phyloP scores from a whole-genome alignment of 1,140 invertebrate genomes.

The Drosophila prosaltans region DNA sequence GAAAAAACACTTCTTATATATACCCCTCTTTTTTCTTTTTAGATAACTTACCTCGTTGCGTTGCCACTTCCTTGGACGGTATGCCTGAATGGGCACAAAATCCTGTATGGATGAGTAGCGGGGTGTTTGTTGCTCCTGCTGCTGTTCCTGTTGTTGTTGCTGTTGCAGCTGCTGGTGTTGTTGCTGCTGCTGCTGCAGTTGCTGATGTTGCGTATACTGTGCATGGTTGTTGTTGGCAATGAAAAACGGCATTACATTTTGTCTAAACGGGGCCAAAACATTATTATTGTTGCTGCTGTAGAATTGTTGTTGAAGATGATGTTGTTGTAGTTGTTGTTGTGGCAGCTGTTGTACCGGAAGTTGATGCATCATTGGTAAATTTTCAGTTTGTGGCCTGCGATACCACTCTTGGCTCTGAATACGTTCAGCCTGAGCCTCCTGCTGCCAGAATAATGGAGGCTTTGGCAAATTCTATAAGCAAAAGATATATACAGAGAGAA shows the following conservation, averaged over 20 bases:
- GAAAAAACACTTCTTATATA: too few species aligned
- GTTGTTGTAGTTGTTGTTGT: neutral
- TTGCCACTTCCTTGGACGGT: constrained; percentile 47
- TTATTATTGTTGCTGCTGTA: constrained; percentile 2
- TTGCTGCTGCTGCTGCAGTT: constrained; percentile 9
- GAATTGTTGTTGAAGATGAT: constrained; percentile 4
- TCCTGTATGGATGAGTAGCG: constrained; percentile 52
- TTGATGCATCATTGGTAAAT: neutral
- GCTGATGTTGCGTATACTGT: neutral
- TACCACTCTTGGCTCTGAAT: constrained; percentile 28
- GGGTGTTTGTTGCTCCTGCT: constrained; percentile 7
- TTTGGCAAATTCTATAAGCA: constrained; percentile 53
- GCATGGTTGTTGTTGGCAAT: neutral
- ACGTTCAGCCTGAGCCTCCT: constrained; percentile 38
- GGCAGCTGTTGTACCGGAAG: neutral
- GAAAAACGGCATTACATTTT: neutral
- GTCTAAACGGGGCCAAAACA: neutral
- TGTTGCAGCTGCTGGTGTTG: constrained; percentile 13
- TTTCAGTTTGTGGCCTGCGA: neutral
- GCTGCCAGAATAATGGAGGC: constrained; percentile 63
- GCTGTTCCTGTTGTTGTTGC: neutral
- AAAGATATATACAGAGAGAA: neutral
- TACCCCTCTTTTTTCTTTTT: too few species aligned
- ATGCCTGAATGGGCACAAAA: constrained; percentile 69
- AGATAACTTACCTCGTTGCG: constrained; percentile 8